A percentile compares a stretch with the other conserved stretches of the same genome.
Conservation (phyloP, 2,888 invertebrate genomes). For the Andrena camellia region DNA sequence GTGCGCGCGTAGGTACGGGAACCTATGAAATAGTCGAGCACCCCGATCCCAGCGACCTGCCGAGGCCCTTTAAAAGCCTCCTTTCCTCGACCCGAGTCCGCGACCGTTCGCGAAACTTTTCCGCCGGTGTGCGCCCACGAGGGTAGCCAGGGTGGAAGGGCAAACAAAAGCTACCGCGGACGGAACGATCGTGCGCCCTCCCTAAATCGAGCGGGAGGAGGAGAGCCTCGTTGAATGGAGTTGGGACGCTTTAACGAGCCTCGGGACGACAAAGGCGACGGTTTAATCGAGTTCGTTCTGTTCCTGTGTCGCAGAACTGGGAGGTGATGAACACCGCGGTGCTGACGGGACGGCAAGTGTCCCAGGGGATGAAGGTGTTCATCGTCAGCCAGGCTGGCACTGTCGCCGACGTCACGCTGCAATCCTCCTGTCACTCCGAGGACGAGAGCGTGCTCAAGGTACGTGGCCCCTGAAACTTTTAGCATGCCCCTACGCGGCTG, state of each 20-base stretch:
- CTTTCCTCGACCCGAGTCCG: constrained; percentile 25
- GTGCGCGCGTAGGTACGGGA: neutral
- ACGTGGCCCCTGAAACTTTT: constrained; percentile 68
- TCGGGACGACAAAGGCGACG: constrained; percentile 19
- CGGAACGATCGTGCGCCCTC: constrained; percentile 35
- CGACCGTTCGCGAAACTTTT: constrained; percentile 51
- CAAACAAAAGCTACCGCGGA: constrained; percentile 40
- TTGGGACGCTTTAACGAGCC: constrained; percentile 23
- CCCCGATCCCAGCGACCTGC: constrained; percentile 11
- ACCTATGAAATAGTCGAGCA: constrained; percentile 29
- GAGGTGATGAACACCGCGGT: constrained; percentile 98
- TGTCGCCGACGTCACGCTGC: constrained; percentile 97
- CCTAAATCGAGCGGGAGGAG: constrained; percentile 29
- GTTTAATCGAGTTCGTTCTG: constrained; percentile 51
- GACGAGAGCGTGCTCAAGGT: constrained; percentile 99
- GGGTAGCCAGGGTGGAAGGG: neutral
- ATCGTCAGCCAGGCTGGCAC: constrained; percentile 97
- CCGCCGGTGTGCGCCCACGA: constrained; percentile 18
- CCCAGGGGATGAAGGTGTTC: constrained; percentile 97
- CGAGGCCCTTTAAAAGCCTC: constrained; percentile 48
- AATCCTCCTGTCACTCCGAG: constrained; percentile 97
- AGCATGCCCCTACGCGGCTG: neutral
- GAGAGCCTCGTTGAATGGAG: constrained; percentile 32
- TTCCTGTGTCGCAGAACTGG: constrained; percentile 90
- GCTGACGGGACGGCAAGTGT: constrained; percentile 96